Conservation (phyloP, 2,888 invertebrate species). For the Ceriagrion tenellum region DNA sequence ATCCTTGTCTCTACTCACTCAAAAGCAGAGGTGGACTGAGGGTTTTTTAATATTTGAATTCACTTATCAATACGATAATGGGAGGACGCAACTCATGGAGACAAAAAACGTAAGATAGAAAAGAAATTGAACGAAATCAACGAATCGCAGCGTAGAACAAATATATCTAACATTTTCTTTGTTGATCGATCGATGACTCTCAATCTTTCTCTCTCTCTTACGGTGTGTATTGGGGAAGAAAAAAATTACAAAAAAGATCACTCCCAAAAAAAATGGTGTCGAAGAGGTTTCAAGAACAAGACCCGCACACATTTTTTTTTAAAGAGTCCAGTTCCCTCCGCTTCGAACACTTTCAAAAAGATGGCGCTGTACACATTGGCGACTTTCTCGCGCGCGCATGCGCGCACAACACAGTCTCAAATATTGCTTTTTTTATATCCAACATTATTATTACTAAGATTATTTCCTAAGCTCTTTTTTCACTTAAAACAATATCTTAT, state of each 20-base stretch:
- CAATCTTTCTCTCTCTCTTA: constrained; percentile 18
- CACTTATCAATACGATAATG: constrained; percentile 34
- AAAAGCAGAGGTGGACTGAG: constrained; percentile 34
- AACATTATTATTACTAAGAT: constrained; percentile 64
- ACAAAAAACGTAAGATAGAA: constrained; percentile 40
- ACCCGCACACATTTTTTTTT: not conserved
- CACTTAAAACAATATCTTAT: constrained; percentile 56
- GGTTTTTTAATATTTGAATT: not conserved
- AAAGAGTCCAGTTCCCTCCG: not conserved
- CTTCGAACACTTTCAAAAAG: constrained; percentile 23
- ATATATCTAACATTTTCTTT: not conserved
- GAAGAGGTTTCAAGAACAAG: not conserved
- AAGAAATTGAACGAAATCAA: constrained; percentile 39
- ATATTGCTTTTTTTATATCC: constrained; percentile 63
- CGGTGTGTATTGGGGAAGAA: constrained; percentile 31
- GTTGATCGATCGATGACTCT: constrained; percentile 1
- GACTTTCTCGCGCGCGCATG: constrained; percentile 28
- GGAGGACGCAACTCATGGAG: constrained; percentile 60
- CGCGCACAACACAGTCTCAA: constrained; percentile 62
- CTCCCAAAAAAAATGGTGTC: constrained; percentile 12
- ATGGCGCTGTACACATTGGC: constrained; percentile 46
- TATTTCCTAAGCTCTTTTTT: constrained; percentile 66
- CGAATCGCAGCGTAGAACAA: constrained; percentile 53
- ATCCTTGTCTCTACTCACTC: constrained; percentile 36
- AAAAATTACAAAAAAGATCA: constrained; percentile 56